Evolutionary conservation across 2,888 invertebrate genomes (phyloP), one percentile per base, ranked within the genome.

Genomic region (Calephelis perditalis): DNA sequence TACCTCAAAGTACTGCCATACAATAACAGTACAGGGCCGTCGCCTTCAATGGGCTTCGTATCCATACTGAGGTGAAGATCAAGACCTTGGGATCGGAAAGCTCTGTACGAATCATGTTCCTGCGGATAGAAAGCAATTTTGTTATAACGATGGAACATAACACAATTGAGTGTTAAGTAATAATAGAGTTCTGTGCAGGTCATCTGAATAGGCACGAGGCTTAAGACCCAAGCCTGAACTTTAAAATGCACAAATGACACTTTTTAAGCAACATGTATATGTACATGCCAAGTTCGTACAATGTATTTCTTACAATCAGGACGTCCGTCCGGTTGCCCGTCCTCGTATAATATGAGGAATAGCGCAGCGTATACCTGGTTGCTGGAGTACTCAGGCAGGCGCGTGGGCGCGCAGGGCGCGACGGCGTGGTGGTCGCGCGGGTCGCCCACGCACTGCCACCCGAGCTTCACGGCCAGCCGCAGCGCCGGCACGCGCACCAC

Each of bases 371-470:
- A 26, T 26, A 40, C 40, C 91, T 97, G 97, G 84, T 98, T 97
- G 76, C 97, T 97, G 1, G 98, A 98, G 87, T 98, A 99, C 84
- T 99, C 99, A 0, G 99, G 99, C 63, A 99, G 92, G 77, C 98
- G 95, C 67, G 98, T 96, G 0, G 99, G 98, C 10, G 99, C 98
- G 84, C 98, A 98, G 0, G 98, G 98, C 80, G 97, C 95, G 0
- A 98, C 97, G 9, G 96, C 94, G 83, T 98, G 98, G 86, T 99
- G 99, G 86, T 99, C 99, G 73, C 98, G 95, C 0, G 98, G 95
- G 86, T 99, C 97, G 0, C 97, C 98, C 57, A 96, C 90, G 77
- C 98, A 98, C 63, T 95, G 92, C 99, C 99, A 99, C 70, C 95
- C 94, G 69, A 99, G 88, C 77, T 96, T 96, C 11, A 97, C 93